Evolutionary conservation across 2,888 invertebrate genomes (phyloP), one percentile per base, ranked within the genome.

Genomic region (Cosmia trapezina): DNA sequence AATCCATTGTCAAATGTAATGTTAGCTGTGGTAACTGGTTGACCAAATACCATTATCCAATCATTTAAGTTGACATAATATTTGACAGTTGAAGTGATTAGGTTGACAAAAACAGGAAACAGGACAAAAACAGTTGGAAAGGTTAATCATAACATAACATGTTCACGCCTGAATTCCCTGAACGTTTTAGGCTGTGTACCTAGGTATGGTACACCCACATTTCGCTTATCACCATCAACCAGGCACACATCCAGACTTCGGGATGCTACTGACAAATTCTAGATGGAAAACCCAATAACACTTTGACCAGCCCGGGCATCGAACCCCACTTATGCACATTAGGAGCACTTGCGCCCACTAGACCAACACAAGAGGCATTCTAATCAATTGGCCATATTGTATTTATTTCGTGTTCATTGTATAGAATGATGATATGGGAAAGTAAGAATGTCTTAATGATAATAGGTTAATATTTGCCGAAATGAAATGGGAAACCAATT

Each of bases 401-500:
- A 22, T 51, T 28, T 43, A 5, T 4, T 49, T 19, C 14, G n/a
- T 59, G n/a, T 19, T 71, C 47, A 41, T 54, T 63, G 22, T 53
- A 33, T 6, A 8, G 2, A 56, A 56, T 19, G n/a, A 19, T 47
- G 17, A 45, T 53, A 65, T 4, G 17, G 19, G 17, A 49, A 37
- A 17, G 17, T 59, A 57, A 49, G 33, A 19, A n/a, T 43, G 5
- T 45, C 28, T 28, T 61, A 45, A 11, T 61, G 6, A 28, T 45
- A 19, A 19, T 28, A n/a, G n/a, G n/a, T n/a, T n/a, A n/a, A 49
- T 76, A 61, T 75, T 79, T 57, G 11, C 33, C n/a, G 12, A 69
- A 51, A n/a, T 47, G 69, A 53, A 80, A 73, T 54, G n/a, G 17
- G 68, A 80, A 69, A 66, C 65, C 72, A 66, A 76, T 72, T 68